Percentiles rank a stretch among this genome's conserved stretches.
phyloP scores from a whole-genome alignment of 1,140 invertebrate species.

The Lysiphlebus fabarum region DNA sequence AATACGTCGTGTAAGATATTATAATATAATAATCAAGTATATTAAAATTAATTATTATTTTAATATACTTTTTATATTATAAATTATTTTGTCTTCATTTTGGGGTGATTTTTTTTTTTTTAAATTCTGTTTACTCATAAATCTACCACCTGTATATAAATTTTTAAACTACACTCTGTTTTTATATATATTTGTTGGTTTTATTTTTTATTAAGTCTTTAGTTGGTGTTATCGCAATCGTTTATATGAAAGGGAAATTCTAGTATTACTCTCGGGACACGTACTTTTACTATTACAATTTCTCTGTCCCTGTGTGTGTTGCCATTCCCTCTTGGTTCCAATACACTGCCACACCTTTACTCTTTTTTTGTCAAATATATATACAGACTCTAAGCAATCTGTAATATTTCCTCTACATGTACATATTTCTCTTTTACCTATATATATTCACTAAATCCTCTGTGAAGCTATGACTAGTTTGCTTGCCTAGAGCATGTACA shows the following conservation, averaged over 20 bases:
- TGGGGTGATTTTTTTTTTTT: no score
- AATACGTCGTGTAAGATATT: no score
- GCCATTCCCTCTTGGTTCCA: constrained; percentile 5
- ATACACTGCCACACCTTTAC: background rate
- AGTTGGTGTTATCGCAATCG: constrained; percentile 22
- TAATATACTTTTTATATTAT: no score
- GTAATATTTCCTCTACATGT: no score
- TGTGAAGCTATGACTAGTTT: no score
- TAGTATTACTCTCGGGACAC: constrained; percentile 24
- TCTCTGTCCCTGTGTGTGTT: background rate
- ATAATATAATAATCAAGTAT: no score
- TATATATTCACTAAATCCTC: no score
- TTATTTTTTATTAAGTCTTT: constrained; percentile 16
- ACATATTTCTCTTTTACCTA: no score
- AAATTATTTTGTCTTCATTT: no score
- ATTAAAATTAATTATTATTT: no score
- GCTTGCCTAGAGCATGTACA: background rate
- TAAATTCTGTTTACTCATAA: background rate
- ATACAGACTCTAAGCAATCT: no score
- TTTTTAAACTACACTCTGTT: constrained; percentile 25
- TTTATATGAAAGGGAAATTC: constrained; percentile 24
- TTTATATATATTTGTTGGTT: constrained; percentile 24
- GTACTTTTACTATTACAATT: constrained; percentile 24
- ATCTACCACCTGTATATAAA: constrained; percentile 18
- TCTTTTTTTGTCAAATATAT: no score